Conservation (phyloP, 2,113 vertebrate genomes). For the Arizona elegans region DNA sequence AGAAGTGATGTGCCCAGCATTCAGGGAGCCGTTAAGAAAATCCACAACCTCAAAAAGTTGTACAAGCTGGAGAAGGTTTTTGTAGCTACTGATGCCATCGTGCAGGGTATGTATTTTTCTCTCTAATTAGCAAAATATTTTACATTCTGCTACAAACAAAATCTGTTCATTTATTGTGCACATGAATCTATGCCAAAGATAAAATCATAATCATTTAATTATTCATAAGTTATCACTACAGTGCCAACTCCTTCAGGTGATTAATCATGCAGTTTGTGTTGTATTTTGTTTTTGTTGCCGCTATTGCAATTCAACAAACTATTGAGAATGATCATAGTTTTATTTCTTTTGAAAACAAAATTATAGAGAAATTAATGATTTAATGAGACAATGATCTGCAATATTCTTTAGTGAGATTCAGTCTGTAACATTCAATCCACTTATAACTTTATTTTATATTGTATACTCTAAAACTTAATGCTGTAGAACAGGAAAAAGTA, state of each 20-base stretch:
- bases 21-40: slow-evolving; percentile 81
- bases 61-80: slow-evolving; percentile 83
- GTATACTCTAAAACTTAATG: neutral
- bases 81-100: slow-evolving; percentile 89
- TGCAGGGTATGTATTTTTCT: slow-evolving; percentile 73
- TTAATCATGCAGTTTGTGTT: neutral
- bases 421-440: neutral
- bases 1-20: slow-evolving; percentile 90
- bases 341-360: neutral
- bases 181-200: neutral
- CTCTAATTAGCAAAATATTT: neutral
- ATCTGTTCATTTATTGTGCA: neutral
- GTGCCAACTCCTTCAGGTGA: neutral
- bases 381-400: neutral
- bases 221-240: neutral
- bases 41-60: slow-evolving; percentile 81
- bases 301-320: rapidly evolving
- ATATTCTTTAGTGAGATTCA: neutral
- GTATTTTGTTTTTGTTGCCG: neutral
- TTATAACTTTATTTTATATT: neutral
- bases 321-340: neutral
- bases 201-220: neutral
- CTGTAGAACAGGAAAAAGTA: neutral
- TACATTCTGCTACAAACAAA: neutral
- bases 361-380: neutral